Conservation (phyloP, 2,888 invertebrate genomes). For the Monochamus alternatus region DNA sequence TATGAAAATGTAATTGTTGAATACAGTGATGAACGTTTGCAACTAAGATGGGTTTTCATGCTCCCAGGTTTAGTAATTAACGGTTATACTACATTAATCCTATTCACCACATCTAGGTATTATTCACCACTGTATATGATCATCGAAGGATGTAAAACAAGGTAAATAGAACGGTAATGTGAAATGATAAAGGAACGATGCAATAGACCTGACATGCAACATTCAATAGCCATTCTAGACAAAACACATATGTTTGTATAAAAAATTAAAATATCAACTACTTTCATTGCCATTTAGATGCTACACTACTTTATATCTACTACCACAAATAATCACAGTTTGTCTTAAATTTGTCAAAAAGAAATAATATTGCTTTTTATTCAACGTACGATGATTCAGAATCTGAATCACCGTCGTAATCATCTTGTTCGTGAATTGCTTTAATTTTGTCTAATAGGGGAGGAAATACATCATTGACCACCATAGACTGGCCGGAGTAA, state of each 20-base stretch:
- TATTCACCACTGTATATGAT: conserved; percentile 4
- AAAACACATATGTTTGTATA: conserved; percentile 53
- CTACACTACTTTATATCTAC: conserved; percentile 34
- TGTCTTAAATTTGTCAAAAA: conserved; percentile 36
- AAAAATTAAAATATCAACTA: conserved; percentile 20
- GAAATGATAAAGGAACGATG: conserved; percentile 26
- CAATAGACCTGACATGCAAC: conserved; percentile 37
- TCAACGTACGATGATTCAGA: conserved; percentile 51
- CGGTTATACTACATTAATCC: too few relatives aligned
- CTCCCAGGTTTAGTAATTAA: too few relatives aligned
- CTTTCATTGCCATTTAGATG: conserved; percentile 27
- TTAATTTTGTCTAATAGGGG: conserved; percentile 71
- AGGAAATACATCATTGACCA: conserved; percentile 94
- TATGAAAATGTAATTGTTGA: background rate
- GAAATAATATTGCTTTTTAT: conserved; percentile 29
- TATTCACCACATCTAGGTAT: background rate
- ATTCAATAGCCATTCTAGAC: conserved; percentile 36
- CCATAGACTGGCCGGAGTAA: conserved; percentile 93
- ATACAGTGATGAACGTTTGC: background rate
- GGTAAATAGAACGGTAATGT: conserved; percentile 11
- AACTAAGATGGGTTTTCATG: background rate
- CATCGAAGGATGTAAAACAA: background rate
- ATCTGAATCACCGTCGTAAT: conserved; percentile 52
- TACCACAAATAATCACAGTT: conserved; percentile 54
- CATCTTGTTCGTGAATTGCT: conserved; percentile 55